phyloP scores from a whole-genome alignment of 2,888 invertebrate genomes.

The Synanthedon myopaeformis region DNA sequence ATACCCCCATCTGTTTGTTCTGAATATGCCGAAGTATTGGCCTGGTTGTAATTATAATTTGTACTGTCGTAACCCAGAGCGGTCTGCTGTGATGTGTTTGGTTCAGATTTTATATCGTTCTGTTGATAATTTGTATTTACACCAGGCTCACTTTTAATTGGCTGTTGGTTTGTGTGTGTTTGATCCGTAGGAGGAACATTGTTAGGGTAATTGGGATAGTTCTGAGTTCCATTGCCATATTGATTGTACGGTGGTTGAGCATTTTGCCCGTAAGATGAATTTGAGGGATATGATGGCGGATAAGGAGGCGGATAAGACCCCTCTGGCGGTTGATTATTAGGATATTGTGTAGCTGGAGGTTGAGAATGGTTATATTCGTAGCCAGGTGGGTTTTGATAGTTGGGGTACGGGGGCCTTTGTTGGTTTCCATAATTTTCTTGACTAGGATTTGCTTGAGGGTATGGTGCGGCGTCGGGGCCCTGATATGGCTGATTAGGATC shows the following conservation, averaged over 20 bases:
- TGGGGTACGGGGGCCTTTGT: slow-evolving; percentile 40
- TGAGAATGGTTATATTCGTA: slow-evolving; percentile 41
- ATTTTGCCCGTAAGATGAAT: slow-evolving; percentile 32
- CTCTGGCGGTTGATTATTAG: slow-evolving; percentile 6
- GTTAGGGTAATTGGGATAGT: slow-evolving; percentile 34
- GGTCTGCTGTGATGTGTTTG: slow-evolving; percentile 23
- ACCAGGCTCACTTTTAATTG: slow-evolving; percentile 26
- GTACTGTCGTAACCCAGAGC: slow-evolving; percentile 27
- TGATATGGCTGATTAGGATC: slow-evolving; percentile 30
- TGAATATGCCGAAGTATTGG: slow-evolving; percentile 29
- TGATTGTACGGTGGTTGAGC: slow-evolving; percentile 36
- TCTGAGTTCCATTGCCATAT: slow-evolving; percentile 34
- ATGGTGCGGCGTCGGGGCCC: slow-evolving; percentile 34
- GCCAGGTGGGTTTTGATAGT: slow-evolving; percentile 28
- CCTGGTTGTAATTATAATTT: slow-evolving; percentile 34
- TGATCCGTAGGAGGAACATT: slow-evolving; percentile 10
- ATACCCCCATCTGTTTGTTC: slow-evolving; percentile 26
- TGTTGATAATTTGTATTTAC: slow-evolving; percentile 20
- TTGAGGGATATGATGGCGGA: slow-evolving; percentile 31
- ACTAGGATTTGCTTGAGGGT: slow-evolving; percentile 17
- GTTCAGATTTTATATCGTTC: slow-evolving; percentile 32
- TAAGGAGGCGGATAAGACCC: slow-evolving; percentile 28
- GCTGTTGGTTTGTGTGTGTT: slow-evolving; percentile 10
- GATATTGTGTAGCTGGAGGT: slow-evolving; percentile 15
- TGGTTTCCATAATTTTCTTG: slow-evolving; percentile 26